Base-by-base conservation (phyloP, 2,888 invertebrate species). In the Apeira syringaria region DNA sequence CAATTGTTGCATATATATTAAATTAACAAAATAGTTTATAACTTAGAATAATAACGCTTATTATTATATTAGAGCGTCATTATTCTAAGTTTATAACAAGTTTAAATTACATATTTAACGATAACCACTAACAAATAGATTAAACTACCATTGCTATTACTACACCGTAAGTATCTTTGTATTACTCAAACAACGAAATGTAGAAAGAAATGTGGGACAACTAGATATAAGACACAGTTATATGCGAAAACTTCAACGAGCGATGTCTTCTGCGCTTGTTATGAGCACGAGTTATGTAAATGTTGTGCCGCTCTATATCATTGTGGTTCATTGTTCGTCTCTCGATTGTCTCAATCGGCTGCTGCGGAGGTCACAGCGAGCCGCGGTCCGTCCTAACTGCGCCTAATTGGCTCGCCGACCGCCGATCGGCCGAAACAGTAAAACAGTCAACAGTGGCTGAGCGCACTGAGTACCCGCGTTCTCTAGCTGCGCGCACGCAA, bases 401-500 rank as follows among this genome's bases (percentile, higher is more conserved):
- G 58, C 53, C 61, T 66, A 68, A 68, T 65, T 65, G 65, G 52
- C 55, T 57, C 22, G 20, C 31, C 39, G 42, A 55, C 55, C 41
- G 43, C 45, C 47, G 29, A 7, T 12, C 47, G 40, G 38, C 31
- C 50, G 56, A 69, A 71, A 43, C 41, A 64, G 68, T 60, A 57
- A 24, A 66, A 57, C 50, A 54, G 62, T 66, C 68, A 75, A 71
- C 82, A 87, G 84, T 85, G 82, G 76, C 80, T 68, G 70, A 68
- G 81, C 74, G 82, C 73, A 69, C 75, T 76, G 86, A 74, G 72
- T 65, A 69, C 85, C 82, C 87, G 87, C 78, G 76, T 81, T 69
- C 66, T 69, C 66, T 73, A 69, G 65, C 64, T 59, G 42, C 42
- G 44, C 44, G 38, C 44, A 24, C 36, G 43, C 43, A 34, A 18